Evolutionary conservation across 1,140 invertebrate genomes (phyloP).

Genomic region (Oncopeltus fasciatus): DNA sequence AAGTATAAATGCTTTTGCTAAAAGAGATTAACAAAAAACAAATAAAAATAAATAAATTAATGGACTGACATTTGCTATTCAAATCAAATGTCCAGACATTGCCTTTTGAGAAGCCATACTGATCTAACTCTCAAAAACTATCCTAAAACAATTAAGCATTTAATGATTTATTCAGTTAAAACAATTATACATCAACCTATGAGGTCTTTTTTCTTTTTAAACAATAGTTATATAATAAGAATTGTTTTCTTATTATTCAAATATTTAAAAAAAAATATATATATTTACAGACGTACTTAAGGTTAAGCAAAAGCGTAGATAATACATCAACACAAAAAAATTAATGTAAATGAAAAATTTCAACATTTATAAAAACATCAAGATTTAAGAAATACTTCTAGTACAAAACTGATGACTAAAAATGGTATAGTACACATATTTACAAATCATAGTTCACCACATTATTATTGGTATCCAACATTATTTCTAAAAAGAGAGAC

Average conservation of each 20-base stretch:
- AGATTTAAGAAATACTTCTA: background rate
- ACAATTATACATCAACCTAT: too few species aligned
- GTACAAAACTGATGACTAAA: background rate
- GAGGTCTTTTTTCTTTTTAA: too few species aligned
- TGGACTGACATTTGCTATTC: background rate
- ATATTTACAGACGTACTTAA: background rate
- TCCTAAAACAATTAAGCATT: background rate
- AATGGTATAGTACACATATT: background rate
- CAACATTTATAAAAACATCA: background rate
- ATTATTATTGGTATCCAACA: background rate
- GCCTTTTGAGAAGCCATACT: background rate
- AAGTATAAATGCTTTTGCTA: background rate
- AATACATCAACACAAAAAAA: background rate
- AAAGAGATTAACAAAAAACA: background rate
- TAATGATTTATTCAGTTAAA: background rate
- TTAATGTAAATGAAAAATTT: background rate
- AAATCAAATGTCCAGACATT: too few species aligned
- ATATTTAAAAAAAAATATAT: background rate
- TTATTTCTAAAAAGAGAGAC: too few species aligned
- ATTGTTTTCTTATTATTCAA: background rate
- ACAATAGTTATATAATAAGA: background rate
- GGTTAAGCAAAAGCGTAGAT: background rate
- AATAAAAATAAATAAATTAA: background rate
- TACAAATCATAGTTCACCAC: background rate
- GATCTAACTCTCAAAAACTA: background rate